Percentiles rank a stretch among this genome's conserved stretches.
Evolutionary conservation across 2,888 invertebrate species (phyloP).

Genomic region (Drosophila kambysellisi): DNA sequence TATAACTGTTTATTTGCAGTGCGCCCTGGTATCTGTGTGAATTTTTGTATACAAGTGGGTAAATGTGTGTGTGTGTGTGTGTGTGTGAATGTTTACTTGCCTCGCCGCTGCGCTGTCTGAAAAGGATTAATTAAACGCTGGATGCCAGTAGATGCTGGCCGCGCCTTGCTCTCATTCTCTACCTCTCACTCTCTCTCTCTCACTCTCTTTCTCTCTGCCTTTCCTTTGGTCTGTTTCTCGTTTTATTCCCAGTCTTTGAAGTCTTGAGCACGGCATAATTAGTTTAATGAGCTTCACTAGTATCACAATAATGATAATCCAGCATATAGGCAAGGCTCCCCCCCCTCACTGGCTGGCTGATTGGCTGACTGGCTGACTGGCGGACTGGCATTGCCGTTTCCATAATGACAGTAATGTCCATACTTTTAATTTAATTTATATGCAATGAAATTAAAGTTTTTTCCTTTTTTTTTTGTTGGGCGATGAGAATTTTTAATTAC

Average conservation of each 20-base stretch:
- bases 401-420: conserved; percentile 30
- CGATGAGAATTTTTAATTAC: conserved; percentile 53
- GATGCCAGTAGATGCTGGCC: conserved; percentile 65
- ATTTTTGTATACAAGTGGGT: not conserved
- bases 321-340: conserved; percentile 10
- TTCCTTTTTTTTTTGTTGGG: not conserved
- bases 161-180: not conserved
- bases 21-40: conserved; percentile 31
- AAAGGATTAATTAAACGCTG: conserved; percentile 83
- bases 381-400: not conserved
- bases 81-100: conserved; percentile 30
- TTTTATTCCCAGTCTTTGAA: conserved; percentile 57
- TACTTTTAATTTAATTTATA: conserved; percentile 31
- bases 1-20: conserved; percentile 73
- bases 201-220: conserved; percentile 7
- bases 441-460: conserved; percentile 41
- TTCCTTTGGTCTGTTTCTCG: not conserved
- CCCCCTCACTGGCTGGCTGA: not conserved
- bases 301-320: conserved; percentile 64
- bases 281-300: conserved; percentile 77
- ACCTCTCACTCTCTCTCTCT: conserved; percentile 4
- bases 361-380: too few species aligned
- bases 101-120: conserved; percentile 55
- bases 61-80: conserved; percentile 17
- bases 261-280: conserved; percentile 71